Percentiles rank a stretch among this genome's conserved stretches.
phyloP scores from a whole-genome alignment of 2,797 vertebrate genomes.

The Propithecus perrieri region DNA sequence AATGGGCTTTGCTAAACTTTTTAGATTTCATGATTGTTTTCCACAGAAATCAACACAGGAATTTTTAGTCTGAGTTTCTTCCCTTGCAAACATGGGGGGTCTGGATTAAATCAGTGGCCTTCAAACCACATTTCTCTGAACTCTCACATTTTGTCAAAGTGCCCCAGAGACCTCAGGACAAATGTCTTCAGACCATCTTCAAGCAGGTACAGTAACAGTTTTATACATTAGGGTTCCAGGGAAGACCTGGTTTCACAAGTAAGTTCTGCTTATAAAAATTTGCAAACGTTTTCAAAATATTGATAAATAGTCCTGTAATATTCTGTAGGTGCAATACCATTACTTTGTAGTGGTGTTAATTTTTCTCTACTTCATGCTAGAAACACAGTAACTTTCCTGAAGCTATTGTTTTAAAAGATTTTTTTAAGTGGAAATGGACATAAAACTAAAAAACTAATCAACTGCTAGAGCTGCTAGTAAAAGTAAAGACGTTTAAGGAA shows the following conservation, averaged over 20 bases:
- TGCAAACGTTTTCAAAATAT: background rate
- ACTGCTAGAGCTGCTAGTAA: background rate
- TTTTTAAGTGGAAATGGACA: background rate
- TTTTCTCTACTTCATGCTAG: background rate
- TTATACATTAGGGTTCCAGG: background rate
- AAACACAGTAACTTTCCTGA: slow-evolving; percentile 46
- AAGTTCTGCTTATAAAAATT: background rate
- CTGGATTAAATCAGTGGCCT: background rate
- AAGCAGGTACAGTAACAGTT: background rate
- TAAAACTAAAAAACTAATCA: slow-evolving; percentile 40
- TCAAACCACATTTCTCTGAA: background rate
- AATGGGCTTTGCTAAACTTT: background rate
- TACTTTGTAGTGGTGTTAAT: background rate
- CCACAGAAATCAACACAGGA: background rate
- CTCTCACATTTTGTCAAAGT: background rate
- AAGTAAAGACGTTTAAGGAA: slow-evolving; percentile 29
- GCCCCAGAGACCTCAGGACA: background rate
- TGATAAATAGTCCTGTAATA: background rate
- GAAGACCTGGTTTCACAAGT: slow-evolving; percentile 10
- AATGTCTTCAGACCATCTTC: background rate
- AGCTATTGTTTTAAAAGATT: slow-evolving; percentile 4
- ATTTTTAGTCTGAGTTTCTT: background rate
- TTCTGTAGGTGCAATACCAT: background rate
- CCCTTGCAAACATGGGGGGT: background rate
- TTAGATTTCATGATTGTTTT: background rate